phyloP scores from a whole-genome alignment of 2,888 invertebrate genomes.

The Aromia moschata region DNA sequence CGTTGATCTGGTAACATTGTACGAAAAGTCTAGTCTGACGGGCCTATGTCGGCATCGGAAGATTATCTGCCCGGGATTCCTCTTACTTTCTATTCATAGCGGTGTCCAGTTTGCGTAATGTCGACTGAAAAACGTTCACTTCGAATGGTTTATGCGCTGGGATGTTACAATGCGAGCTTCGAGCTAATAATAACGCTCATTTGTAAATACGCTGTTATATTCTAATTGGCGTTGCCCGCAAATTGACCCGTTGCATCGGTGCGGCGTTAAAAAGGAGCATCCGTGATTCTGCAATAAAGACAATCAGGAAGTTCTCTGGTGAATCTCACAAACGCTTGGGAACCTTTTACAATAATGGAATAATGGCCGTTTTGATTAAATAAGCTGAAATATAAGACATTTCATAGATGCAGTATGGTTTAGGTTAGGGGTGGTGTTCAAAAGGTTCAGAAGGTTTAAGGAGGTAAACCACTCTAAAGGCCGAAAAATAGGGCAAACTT shows the following conservation, averaged over 20 bases:
- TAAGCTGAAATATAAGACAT: no score
- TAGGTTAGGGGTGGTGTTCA: no score
- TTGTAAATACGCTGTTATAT: constrained; percentile 6
- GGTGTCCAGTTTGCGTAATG: constrained; percentile 9
- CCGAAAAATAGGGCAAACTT: no score
- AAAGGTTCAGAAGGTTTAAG: no score
- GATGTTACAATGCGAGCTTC: constrained; percentile 1
- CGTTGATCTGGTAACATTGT: no score
- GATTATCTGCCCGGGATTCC: constrained; percentile 16
- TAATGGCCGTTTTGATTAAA: neutral
- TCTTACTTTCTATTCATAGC: constrained; percentile 22
- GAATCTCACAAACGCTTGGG: neutral
- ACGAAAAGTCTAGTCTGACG: no score
- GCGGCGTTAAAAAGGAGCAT: no score
- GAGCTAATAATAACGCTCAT: neutral
- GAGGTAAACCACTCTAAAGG: no score
- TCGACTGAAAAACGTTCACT: constrained; percentile 18
- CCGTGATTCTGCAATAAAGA: neutral
- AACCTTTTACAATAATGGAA: neutral
- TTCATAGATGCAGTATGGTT: no score
- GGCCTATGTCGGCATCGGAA: constrained; percentile 1
- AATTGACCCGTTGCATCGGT: constrained; percentile 1
- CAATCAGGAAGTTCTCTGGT: constrained; percentile 2
- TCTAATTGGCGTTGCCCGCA: neutral
- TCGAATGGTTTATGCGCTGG: neutral